phyloP scores from a whole-genome alignment of 2,888 invertebrate species.

The Cantharis flavilabris region DNA sequence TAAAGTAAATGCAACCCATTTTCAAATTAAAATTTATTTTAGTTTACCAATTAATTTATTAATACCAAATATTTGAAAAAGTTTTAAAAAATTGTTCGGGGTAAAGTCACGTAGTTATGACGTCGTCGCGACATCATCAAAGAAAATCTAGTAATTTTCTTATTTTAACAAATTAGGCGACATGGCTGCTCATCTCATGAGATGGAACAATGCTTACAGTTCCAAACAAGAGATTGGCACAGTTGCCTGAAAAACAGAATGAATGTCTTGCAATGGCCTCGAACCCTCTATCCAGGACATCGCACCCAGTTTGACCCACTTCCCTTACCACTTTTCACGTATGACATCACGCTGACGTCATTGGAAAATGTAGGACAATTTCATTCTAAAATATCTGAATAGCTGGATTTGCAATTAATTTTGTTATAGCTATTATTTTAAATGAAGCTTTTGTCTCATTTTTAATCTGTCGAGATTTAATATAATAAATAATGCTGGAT shows the following conservation, averaged over 20 bases:
- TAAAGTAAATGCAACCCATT: slow-evolving; percentile 59
- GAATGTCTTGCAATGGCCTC: slow-evolving; percentile 52
- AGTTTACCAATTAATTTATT: slow-evolving; percentile 1
- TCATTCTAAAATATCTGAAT: slow-evolving; percentile 66
- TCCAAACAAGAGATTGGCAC: slow-evolving; percentile 7
- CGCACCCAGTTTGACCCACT: slow-evolving; percentile 71
- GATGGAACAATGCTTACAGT: neutral
- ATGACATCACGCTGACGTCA: slow-evolving; percentile 63
- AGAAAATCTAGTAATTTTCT: neutral
- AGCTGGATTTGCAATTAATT: slow-evolving; percentile 31
- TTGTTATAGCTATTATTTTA: slow-evolving; percentile 28
- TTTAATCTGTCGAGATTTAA: slow-evolving; percentile 2
- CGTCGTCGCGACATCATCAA: neutral
- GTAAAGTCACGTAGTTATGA: neutral
- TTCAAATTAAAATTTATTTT: slow-evolving; percentile 22
- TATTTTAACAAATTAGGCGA: neutral
- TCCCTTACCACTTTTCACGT: slow-evolving; percentile 51
- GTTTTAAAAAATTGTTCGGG: too few species aligned
- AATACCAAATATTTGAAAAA: neutral
- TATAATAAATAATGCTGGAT: neutral
- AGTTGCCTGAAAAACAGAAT: slow-evolving; percentile 44
- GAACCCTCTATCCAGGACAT: slow-evolving; percentile 60
- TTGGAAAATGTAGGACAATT: slow-evolving; percentile 64
- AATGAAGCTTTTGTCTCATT: slow-evolving; percentile 24
- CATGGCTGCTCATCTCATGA: neutral